Evolutionary conservation across 1,140 invertebrate species (phyloP).

Genomic region (Pseudomyrmex flavicornis): DNA sequence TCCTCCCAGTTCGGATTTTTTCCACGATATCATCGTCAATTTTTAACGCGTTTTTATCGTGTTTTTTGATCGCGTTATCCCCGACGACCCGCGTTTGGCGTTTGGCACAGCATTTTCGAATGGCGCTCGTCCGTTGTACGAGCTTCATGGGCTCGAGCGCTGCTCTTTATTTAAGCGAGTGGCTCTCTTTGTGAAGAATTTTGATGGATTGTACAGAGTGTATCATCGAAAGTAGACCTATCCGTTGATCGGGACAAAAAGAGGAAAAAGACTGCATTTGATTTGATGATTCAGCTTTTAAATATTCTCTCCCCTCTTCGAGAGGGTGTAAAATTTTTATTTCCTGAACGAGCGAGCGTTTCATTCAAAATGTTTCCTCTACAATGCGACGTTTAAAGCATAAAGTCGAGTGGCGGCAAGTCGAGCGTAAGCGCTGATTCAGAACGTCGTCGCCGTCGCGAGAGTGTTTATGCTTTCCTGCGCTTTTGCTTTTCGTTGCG

Average conservation of each 20-base stretch:
- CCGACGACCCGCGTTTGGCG: not conserved
- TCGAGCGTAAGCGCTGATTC: not conserved
- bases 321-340: no score
- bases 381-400: not conserved
- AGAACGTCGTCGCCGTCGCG: not conserved
- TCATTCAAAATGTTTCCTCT: not conserved
- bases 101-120: conserved; percentile 6
- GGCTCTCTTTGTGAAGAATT: not conserved
- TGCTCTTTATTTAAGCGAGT: conserved; percentile 35
- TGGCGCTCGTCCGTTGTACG: not conserved
- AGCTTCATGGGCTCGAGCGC: not conserved
- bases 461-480: conserved; percentile 4
- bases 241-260: not conserved
- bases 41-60: conserved; percentile 3
- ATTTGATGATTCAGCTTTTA: not conserved
- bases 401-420: not conserved
- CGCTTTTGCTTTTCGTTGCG: conserved; percentile 13
- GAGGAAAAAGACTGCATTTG: not conserved
- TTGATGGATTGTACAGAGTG: not conserved
- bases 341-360: no score
- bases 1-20: not conserved
- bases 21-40: not conserved
- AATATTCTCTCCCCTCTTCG: not conserved
- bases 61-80: conserved; percentile 3
- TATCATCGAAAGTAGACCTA: not conserved